phyloP scores from a whole-genome alignment of 2,888 invertebrate genomes.

The Vanessa cardui region DNA sequence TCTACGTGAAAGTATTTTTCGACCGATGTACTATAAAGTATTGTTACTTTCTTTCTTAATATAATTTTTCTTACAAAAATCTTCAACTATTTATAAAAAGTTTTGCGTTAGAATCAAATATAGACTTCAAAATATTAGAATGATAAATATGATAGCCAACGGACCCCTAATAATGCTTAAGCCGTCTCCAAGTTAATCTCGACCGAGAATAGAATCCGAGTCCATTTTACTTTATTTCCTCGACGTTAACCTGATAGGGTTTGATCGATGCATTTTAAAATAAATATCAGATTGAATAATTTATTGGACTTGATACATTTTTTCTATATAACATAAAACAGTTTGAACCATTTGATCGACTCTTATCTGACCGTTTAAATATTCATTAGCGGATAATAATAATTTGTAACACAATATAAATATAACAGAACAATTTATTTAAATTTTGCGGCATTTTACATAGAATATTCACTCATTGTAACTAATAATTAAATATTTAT shows the following conservation, averaged over 20 bases:
- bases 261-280: constrained; percentile 70
- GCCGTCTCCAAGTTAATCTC: constrained; percentile 30
- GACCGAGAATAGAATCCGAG: constrained; percentile 19
- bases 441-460: not conserved
- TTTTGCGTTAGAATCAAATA: too few relatives aligned
- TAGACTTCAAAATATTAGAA: too few relatives aligned
- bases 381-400: constrained; percentile 41
- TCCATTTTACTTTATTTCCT: constrained; percentile 49
- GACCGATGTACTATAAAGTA: too few relatives aligned
- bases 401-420: constrained; percentile 39
- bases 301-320: constrained; percentile 60
- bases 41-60: too few relatives aligned
- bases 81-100: too few relatives aligned
- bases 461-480: not conserved
- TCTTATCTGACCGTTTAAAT: constrained; percentile 52
- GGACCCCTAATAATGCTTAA: constrained; percentile 26
- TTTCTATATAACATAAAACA: constrained; percentile 41
- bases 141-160: not conserved
- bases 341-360: constrained; percentile 41
- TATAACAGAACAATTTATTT: constrained; percentile 17
- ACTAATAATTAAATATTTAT: not conserved
- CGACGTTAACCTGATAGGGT: constrained; percentile 50
- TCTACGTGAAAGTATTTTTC: too few relatives aligned
- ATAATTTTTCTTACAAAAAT: too few relatives aligned
- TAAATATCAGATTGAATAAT: constrained; percentile 64